Percentiles rank a stretch among this genome's conserved stretches.
Conservation (phyloP, 1,140 invertebrate genomes). For the Heliothis subflexa region DNA sequence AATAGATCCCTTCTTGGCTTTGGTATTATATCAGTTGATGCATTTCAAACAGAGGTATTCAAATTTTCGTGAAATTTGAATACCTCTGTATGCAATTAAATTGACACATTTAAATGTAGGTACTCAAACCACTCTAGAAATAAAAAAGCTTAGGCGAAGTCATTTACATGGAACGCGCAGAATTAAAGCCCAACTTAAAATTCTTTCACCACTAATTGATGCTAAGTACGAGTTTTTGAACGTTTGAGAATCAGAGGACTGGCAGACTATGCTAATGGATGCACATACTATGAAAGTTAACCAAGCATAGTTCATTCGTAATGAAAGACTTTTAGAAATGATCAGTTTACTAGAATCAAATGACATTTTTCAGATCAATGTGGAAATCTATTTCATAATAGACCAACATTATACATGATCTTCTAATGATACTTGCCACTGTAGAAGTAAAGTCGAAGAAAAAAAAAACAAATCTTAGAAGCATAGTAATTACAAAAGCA, state of each 20-base stretch:
- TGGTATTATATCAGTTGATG: background rate
- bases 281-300: slow-evolving; percentile 24
- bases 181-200: background rate
- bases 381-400: too few species aligned
- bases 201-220: slow-evolving; percentile 35
- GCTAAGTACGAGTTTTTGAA: slow-evolving; percentile 25
- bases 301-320: slow-evolving; percentile 18
- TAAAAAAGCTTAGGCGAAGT: background rate
- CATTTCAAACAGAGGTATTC: too few species aligned
- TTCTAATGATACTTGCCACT: too few species aligned
- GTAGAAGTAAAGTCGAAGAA: too few species aligned
- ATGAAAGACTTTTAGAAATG: slow-evolving; percentile 11
- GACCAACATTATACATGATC: too few species aligned
- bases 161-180: slow-evolving; percentile 14
- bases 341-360: background rate
- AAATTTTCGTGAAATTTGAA: too few species aligned
- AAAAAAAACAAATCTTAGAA: too few species aligned
- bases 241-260: slow-evolving; percentile 13
- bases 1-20: slow-evolving; percentile 20
- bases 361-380: background rate
- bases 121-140: background rate
- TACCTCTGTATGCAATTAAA: background rate
- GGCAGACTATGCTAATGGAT: slow-evolving; percentile 29
- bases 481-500: too few species aligned
- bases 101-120: background rate